A percentile compares a stretch with the other conserved stretches of the same genome.
These are phyloP conservation scores for Morbakka virulenta DNA, from an alignment of 30 jellyfish, hydroid and myxozoan species.

Conservation along the genomic window DNA sequence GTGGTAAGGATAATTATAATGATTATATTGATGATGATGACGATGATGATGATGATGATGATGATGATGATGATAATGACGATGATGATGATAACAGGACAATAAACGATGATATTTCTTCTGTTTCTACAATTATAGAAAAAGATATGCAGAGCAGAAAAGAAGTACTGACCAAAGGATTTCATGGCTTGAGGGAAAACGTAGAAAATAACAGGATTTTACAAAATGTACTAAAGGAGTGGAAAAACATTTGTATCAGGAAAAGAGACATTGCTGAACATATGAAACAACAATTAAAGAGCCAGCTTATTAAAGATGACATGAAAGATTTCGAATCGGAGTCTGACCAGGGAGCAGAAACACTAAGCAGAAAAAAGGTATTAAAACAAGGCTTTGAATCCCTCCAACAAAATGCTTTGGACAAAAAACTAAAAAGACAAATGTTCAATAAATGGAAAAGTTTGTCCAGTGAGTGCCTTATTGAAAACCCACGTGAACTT, in stretches of 20 bases:
- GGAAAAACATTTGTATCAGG: not conserved
- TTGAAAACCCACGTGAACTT: not conserved
- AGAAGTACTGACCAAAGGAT: not conserved
- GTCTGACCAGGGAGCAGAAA: not conserved
- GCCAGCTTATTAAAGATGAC: not conserved
- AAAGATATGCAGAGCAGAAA: not conserved
- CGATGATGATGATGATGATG: not conserved
- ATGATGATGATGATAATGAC: not conserved
- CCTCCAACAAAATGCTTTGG: not conserved
- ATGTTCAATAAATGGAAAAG: not conserved
- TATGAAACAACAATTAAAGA: not conserved
- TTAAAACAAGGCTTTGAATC: not conserved
- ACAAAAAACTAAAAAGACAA: not conserved
- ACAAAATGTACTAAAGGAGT: not conserved
- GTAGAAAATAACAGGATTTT: not conserved
- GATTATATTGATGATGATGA: not conserved
- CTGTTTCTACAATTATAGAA: not conserved
- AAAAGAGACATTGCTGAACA: not conserved
- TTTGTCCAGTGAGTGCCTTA: not conserved
- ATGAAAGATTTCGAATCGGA: not conserved
- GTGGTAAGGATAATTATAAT: not conserved
- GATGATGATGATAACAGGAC: not conserved
- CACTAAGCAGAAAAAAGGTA: not conserved
- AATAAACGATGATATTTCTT: not conserved
- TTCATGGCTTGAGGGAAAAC: not conserved